Conservation (phyloP, 1,140 invertebrate species). For the Drosophila cardini region DNA sequence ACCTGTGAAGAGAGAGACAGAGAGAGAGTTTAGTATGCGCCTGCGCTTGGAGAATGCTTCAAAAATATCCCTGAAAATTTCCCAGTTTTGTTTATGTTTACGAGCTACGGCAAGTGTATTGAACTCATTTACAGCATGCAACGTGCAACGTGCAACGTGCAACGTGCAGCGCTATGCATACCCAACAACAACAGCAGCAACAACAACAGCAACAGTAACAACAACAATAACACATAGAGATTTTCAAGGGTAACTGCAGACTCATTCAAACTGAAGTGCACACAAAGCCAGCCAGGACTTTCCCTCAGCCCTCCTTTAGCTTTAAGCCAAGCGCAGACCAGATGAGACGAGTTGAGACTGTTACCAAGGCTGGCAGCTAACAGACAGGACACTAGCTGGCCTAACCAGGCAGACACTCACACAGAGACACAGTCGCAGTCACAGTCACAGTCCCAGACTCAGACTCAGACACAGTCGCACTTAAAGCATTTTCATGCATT, state of each 20-base stretch:
- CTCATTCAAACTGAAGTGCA: conserved; percentile 78
- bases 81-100: conserved; percentile 82
- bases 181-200: conserved; percentile 38
- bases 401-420: conserved; percentile 15
- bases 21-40: conserved; percentile 49
- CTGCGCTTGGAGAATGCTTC: conserved; percentile 40
- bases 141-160: conserved; percentile 51
- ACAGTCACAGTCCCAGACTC: conserved; percentile 1
- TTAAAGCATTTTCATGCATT: conserved; percentile 79
- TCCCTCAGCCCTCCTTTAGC: conserved; percentile 1
- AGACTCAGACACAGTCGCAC: conserved; percentile 48
- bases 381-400: conserved; percentile 29
- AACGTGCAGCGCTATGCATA: conserved; percentile 67
- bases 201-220: conserved; percentile 39
- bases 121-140: conserved; percentile 76
- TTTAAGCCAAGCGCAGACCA: conserved; percentile 14
- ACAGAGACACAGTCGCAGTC: not conserved
- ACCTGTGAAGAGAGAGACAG: conserved; percentile 38
- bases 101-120: conserved; percentile 67
- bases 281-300: conserved; percentile 28
- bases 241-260: conserved; percentile 83
- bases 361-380: conserved; percentile 29
- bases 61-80: conserved; percentile 67
- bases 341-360: conserved; percentile 27
- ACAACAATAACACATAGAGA: conserved; percentile 50